Percentiles rank a stretch among this genome's conserved stretches.
Conservation (phyloP, 2,113 vertebrate species). For the Marmota monax region DNA sequence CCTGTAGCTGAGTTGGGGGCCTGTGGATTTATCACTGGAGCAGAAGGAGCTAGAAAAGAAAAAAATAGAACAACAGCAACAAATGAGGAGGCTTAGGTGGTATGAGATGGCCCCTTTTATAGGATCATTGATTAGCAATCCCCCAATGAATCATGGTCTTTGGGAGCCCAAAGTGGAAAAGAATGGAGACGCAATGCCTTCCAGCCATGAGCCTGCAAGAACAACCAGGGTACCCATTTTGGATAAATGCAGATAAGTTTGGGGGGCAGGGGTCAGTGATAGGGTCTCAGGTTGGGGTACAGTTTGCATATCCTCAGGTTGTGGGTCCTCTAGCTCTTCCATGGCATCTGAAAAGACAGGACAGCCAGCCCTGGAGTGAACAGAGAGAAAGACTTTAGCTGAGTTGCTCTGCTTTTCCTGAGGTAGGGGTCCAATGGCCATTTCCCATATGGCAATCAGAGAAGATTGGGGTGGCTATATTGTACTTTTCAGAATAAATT, state of each 20-base stretch:
- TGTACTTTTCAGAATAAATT: background rate
- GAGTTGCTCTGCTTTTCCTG: background rate
- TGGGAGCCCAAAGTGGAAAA: background rate
- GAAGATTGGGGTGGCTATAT: background rate
- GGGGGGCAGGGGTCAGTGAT: background rate
- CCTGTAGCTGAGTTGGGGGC: conserved; percentile 92
- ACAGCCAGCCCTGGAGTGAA: background rate
- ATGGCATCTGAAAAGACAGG: background rate
- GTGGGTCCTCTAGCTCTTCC: background rate
- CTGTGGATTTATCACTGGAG: conserved; percentile 97
- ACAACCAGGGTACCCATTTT: background rate
- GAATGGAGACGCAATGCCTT: background rate
- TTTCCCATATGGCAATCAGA: background rate
- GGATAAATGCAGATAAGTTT: background rate
- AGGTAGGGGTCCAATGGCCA: fast-evolving
- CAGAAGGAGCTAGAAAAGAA: conserved; percentile 92
- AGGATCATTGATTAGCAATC: background rate
- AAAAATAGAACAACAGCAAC: background rate
- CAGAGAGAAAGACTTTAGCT: too few species aligned
- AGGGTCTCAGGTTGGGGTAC: too few species aligned
- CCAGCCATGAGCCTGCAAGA: background rate
- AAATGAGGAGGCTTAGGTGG: background rate
- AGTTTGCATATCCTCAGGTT: background rate
- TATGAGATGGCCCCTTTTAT: background rate
- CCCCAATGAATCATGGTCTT: background rate